phyloP scores from a whole-genome alignment of 2,888 invertebrate species.

The Drosophila tripunctata region DNA sequence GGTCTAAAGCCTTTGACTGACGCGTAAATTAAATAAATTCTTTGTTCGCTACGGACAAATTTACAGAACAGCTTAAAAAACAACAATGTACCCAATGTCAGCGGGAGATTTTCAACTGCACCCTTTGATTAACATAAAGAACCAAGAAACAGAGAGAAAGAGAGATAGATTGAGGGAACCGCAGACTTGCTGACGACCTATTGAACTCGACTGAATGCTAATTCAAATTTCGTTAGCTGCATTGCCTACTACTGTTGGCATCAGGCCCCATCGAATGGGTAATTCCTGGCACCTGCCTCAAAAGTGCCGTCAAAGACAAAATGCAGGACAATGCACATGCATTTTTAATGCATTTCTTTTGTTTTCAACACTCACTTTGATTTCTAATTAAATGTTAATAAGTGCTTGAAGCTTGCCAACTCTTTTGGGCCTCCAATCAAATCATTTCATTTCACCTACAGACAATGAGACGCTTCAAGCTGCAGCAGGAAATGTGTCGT shows the following conservation, averaged over 20 bases:
- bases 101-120: constrained; percentile 49
- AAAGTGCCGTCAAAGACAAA: constrained; percentile 39
- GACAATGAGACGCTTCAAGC: constrained; percentile 42
- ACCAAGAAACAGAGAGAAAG: too few species aligned
- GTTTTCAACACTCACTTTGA: constrained; percentile 57
- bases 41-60: constrained; percentile 58
- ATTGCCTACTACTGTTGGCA: constrained; percentile 21
- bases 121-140: constrained; percentile 51
- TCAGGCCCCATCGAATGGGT: constrained; percentile 16
- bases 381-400: constrained; percentile 78
- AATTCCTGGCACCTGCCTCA: constrained; percentile 54
- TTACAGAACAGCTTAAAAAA: constrained; percentile 66
- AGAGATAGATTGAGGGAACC: constrained; percentile 13
- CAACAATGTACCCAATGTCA: constrained; percentile 26
- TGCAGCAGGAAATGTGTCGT: constrained; percentile 68
- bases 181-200: constrained; percentile 63
- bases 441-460: constrained; percentile 18
- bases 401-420: constrained; percentile 40
- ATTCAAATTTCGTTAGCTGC: constrained; percentile 62
- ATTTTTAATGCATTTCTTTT: constrained; percentile 56
- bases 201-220: constrained; percentile 51
- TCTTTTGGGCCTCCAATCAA: constrained; percentile 47
- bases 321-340: constrained; percentile 46
- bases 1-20: constrained; percentile 39
- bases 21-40: constrained; percentile 78